Base-by-base conservation (phyloP, 2,888 invertebrate genomes). In the Amitus sp. region DNA sequence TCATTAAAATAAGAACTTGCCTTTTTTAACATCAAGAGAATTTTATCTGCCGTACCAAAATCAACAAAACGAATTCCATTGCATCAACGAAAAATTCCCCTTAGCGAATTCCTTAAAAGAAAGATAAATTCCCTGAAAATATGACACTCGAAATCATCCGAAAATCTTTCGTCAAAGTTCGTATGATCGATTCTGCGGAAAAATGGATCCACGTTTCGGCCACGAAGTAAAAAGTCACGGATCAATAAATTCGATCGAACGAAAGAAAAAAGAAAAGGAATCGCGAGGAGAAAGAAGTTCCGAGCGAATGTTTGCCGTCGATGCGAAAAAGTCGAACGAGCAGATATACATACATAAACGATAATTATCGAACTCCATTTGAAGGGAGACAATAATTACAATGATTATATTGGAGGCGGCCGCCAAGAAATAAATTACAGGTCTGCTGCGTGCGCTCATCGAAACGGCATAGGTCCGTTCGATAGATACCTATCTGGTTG, bases 331-430 rank as follows among this genome's bases (percentile, higher is more conserved):
- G 56, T 43, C 34, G 46, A 56, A 65, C 68, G 64, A 67, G 71
- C 74, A 72, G 75, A 77, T 71, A 73, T 63, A 67, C 68, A 59
- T 56, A 63, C 72, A n/a, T n/a, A n/a, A n/a, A n/a, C n/a, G 76
- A 78, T 76, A 76, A 79, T 80, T 79, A 79, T 78, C 73, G 72
- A 75, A 72, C 70, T 72, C 74, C 73, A 77, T 77, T 76, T 69
- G 74, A 66, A 74, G 74, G 76, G 74, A 77, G 75, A 79, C 77
- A 79, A 76, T 79, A 79, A 79, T 79, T 78, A 80, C 75, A 79
- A 79, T 79, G 75, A 78, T 78, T 78, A 78, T 73, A 76, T 77
- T 74, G 74, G 70, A 78, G 71, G 73, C 65, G 76, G 74, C 73
- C 73, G 75, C 65, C 70, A 69, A 67, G 70, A 73, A 77, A 79